Base-by-base conservation (phyloP, 2,113 vertebrate genomes). In the Typhlomys cinereus region DNA sequence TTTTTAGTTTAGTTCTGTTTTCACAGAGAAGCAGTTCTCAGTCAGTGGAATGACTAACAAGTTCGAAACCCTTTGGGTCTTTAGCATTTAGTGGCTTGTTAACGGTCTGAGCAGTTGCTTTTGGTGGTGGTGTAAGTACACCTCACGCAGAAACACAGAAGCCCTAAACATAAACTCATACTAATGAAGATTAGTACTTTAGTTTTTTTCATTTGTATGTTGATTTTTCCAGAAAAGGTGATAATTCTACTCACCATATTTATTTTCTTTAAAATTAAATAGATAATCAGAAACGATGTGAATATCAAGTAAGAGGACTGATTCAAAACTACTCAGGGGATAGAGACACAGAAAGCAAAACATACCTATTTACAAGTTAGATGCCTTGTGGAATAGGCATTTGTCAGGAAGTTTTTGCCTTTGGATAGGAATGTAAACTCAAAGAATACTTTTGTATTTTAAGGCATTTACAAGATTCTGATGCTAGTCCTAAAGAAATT, bases 381-480 rank as follows among this genome's bases (percentile, higher is more conserved):
- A 50, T 50, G 15, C 57, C 23, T 73, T 31, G 57, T 29, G 27
- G 61, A 50, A 62, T 79, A 46, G 71, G 36, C 13, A 50, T 39
- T 67, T 80, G 73, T 39, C 73, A 64, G 29, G 36, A 67, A 66
- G 39, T 39, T 23, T 85, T 93, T 85, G 9, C 52, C 57, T 91
- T 90, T 88, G 41, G 20, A 46, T 50, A 74, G 52, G 61, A 92
- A 69, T 75, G 54, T 76, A 59, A 91, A 31, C 23, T 85, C 71
- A 54, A 64, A 50, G 57, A 69, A 74, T 54, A 71, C 52, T 81
- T 92, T 74, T 85, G 27, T 85, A n/a, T 83, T 90, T 67, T 89
- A 85, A 73, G 52, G 39, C 87, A 85, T 39, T 67, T 34, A 41
- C 59, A 66, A 80, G 41, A 4, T 52, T 80, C 62, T 76, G 25